These are phyloP conservation scores for Thunnus thynnus DNA, from an alignment of 2,113 vertebrate species.

Conservation along the genomic window DNA sequence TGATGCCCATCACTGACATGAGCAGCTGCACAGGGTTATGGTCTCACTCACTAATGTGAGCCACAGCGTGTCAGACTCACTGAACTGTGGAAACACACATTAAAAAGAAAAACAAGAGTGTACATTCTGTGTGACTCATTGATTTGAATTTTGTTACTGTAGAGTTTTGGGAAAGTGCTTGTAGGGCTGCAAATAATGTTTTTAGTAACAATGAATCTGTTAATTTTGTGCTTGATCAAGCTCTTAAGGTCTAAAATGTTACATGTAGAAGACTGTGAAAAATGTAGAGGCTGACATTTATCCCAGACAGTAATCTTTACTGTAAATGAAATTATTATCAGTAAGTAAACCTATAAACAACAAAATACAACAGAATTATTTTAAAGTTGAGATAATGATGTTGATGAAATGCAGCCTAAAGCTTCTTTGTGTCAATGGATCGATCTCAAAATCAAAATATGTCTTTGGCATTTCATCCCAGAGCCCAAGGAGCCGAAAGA, in stretches of 20 bases:
- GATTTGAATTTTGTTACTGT: slow-evolving; percentile 20
- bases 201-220: too few species aligned
- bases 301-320: too few species aligned
- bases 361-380: too few species aligned
- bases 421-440: neutral
- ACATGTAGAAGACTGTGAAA: too few species aligned
- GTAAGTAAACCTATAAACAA: too few species aligned
- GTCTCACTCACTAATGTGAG: slow-evolving; percentile 70
- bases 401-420: too few species aligned
- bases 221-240: too few species aligned
- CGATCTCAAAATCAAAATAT: neutral
- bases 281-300: neutral
- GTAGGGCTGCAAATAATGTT: neutral
- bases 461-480: too few species aligned
- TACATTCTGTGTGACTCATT: slow-evolving; percentile 33
- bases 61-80: slow-evolving; percentile 45
- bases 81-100: slow-evolving; percentile 56
- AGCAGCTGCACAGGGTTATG: slow-evolving; percentile 74
- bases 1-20: slow-evolving; percentile 80
- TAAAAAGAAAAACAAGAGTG: slow-evolving; percentile 38
- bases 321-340: too few species aligned
- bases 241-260: neutral
- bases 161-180: slow-evolving; percentile 25
- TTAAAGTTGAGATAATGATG: too few species aligned
- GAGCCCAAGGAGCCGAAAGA: too few species aligned